Evolutionary conservation across 1,140 invertebrate genomes (phyloP), one percentile per base, ranked within the genome.

Genomic region (Tetraneura akinire): DNA sequence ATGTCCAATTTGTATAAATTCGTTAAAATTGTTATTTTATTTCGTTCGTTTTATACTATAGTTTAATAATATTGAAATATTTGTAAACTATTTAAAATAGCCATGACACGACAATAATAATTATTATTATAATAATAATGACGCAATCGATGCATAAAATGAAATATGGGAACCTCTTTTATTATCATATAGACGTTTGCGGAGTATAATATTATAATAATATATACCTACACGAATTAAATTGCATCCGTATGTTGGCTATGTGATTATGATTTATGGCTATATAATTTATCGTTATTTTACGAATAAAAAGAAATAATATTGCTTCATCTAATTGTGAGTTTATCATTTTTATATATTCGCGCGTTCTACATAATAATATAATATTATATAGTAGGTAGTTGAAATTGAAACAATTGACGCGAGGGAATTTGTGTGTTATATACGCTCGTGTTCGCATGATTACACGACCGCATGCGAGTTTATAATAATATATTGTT

Each of bases 361-460:
- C 8, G 32, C 32, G 32, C 66, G 23, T 70, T 70, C 66, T 45
- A 45, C 8, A 37, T 42, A 45, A n/a, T n/a, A n/a, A n/a, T n/a
- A n/a, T n/a, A n/a, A n/a, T n/a, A n/a, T n/a, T n/a, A n/a, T n/a
- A n/a, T n/a, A n/a, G n/a, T n/a, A n/a, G n/a, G n/a, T n/a, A n/a
- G n/a, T n/a, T n/a, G n/a, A n/a, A n/a, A 37, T 13, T 26, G 66
- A 70, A 70, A 70, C 66, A 70, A 70, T 70, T 26, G 66, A 26
- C 45, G 23, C 45, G 66, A 21, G n/a, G n/a, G 66, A 49, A 70
- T 49, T 70, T 9, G 16, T 23, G 42, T 70, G 45, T 11, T 49
- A 37, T 11, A 62, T 37, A 37, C 32, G 8, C 16, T 32, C 29
- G 45, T 47, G 45, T 47, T 47, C 45, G 45, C 45, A 47, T 47